Evolutionary conservation across 2,888 invertebrate species (phyloP).

Genomic region (Ganaspis brasiliensis): DNA sequence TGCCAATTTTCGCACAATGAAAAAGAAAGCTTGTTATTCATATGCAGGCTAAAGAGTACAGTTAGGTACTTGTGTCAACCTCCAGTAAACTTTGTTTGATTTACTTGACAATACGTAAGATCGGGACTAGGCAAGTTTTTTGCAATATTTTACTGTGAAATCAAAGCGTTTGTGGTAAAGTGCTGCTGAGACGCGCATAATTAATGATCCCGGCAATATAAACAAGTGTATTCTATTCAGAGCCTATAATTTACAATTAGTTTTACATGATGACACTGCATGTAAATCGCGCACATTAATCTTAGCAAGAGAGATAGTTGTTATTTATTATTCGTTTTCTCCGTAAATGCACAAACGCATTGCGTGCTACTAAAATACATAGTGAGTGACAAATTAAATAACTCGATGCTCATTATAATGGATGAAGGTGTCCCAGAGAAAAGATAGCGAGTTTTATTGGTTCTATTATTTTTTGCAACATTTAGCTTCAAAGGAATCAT

Average conservation of each 20-base stretch:
- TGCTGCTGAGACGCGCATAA: conserved; percentile 24
- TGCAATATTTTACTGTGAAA: conserved; percentile 26
- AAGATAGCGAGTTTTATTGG: background rate
- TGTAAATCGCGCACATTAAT: conserved; percentile 42
- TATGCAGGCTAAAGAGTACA: background rate
- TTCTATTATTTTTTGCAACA: background rate
- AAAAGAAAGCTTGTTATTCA: conserved; percentile 20
- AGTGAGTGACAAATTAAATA: conserved; percentile 41
- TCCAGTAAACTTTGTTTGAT: background rate
- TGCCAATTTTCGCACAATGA: background rate
- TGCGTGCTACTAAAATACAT: conserved; percentile 42
- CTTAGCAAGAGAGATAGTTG: conserved; percentile 30
- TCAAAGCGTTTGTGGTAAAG: conserved; percentile 32
- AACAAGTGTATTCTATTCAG: conserved; percentile 42
- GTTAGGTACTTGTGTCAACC: conserved; percentile 2
- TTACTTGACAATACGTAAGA: conserved; percentile 23
- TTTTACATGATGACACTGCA: conserved; percentile 43
- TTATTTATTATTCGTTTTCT: conserved; percentile 44
- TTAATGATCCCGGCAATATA: conserved; percentile 40
- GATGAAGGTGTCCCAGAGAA: background rate
- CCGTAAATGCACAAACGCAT: conserved; percentile 15
- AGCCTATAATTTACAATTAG: conserved; percentile 44
- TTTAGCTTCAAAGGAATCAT: too few species aligned
- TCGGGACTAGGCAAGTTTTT: conserved; percentile 3
- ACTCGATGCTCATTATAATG: conserved; percentile 6